These are phyloP conservation scores for Echinarachnius parma DNA, from an alignment of 53 echinoderm and acorn worm genomes.

Conservation along the genomic window DNA sequence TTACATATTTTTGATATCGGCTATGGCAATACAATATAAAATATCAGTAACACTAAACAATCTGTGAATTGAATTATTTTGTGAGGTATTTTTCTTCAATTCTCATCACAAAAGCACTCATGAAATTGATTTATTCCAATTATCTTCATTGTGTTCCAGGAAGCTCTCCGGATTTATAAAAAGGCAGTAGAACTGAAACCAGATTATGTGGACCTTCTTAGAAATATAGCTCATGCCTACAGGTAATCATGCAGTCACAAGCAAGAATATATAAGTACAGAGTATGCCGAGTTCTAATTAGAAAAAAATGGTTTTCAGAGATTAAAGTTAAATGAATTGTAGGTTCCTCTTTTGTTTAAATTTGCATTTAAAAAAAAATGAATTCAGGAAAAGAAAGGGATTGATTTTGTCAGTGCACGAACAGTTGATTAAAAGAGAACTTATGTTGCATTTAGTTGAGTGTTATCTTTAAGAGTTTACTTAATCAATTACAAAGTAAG, in stretches of 20 bases:
- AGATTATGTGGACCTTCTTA: constrained; percentile 76
- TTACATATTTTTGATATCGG: too few relatives aligned
- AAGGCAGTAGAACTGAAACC: constrained; percentile 71
- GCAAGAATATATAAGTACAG: neutral
- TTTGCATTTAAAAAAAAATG: too few relatives aligned
- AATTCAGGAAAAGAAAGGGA: too few relatives aligned
- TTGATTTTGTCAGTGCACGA: too few relatives aligned
- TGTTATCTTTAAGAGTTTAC: too few relatives aligned
- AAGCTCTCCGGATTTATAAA: constrained; percentile 65
- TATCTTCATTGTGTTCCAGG: constrained; percentile 43
- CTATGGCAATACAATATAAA: neutral
- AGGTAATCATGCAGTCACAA: constrained; percentile 58
- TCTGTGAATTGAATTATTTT: neutral
- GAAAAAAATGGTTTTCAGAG: too few relatives aligned
- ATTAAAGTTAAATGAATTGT: too few relatives aligned
- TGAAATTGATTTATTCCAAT: neutral
- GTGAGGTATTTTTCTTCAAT: neutral
- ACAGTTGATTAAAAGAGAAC: too few relatives aligned
- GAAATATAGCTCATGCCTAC: constrained; percentile 91
- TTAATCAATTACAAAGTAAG: too few relatives aligned
- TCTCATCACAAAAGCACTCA: neutral
- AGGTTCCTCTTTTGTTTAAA: too few relatives aligned
- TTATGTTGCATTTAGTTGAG: too few relatives aligned
- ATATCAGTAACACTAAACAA: neutral
- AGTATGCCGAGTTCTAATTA: too few relatives aligned